phyloP scores from a whole-genome alignment of 2,113 vertebrate species.

The Cepphus grylle region DNA sequence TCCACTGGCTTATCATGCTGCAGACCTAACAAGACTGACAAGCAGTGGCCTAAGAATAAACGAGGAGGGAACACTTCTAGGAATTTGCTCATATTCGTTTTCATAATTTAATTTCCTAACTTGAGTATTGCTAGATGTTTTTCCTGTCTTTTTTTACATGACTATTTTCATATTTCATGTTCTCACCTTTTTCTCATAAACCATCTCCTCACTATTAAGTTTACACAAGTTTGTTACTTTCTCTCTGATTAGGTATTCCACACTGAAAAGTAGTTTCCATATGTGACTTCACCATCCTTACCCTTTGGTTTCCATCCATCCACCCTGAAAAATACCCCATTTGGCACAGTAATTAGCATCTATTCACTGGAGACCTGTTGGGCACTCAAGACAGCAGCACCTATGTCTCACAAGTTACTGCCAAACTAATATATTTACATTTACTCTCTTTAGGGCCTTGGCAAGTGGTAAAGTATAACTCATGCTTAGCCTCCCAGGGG shows the following conservation, averaged over 20 bases:
- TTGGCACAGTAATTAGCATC: not conserved
- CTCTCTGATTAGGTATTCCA: not conserved
- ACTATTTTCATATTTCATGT: not conserved
- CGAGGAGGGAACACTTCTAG: not conserved
- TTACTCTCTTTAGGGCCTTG: not conserved
- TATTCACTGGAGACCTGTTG: not conserved
- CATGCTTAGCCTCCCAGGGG: not conserved
- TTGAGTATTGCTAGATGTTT: not conserved
- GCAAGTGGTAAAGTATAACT: not conserved
- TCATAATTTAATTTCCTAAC: not conserved
- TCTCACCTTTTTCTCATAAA: not conserved
- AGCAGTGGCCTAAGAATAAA: not conserved
- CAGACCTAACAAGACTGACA: not conserved
- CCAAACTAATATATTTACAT: not conserved
- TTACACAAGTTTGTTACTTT: not conserved
- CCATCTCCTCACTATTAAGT: not conserved
- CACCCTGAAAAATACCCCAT: not conserved
- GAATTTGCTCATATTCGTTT: not conserved
- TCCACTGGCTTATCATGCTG: not conserved
- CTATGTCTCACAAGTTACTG: not conserved
- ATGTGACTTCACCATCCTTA: not conserved
- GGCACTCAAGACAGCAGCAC: not conserved
- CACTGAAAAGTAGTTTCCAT: not conserved
- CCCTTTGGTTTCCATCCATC: not conserved
- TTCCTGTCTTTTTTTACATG: not conserved